Evolutionary conservation across 1,140 invertebrate genomes (phyloP), one percentile per base, ranked within the genome.

Genomic region (Oryzaephilus surinamensis): DNA sequence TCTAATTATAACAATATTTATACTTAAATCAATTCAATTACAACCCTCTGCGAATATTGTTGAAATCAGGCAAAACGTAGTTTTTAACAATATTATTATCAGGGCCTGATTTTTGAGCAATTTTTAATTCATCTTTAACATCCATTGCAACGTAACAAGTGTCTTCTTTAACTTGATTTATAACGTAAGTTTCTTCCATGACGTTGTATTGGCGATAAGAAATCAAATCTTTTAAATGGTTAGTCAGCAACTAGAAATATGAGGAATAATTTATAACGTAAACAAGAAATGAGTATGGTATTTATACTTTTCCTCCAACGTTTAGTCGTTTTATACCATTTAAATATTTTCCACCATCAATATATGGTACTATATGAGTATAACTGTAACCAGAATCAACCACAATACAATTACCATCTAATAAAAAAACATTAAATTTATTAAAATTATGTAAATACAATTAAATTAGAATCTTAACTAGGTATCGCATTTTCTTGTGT

Each of bases 131-230:
- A 11, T 66, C 64, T 54, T 77, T 79, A 55, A 96, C 93, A 56
- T 97, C 72, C 50, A 76, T 70, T 1, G 92, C 85, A 0, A 99
- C 90, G 70, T 83, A 99, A 58, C 95, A 99, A 0, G 84, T 78
- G 62, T 99, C 95, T 67, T 99, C 97, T 63, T 99, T 99, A 0
- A 88, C 83, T 67, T 99, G 93, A 65, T 99, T 99, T 6, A 99
- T 93, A 0, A 99, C 92, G 66, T 92, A 95, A 0, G 94, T 97
- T 66, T 99, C 97, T 61, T 99, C 95, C 87, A 97, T 93, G 0
- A 99, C 93, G 71, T 99, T 89, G 11, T 99, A 65, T 55, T 99
- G 94, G 21, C 94, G 72, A 59, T 97, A 97, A 0, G 95, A 98
- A 43, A 98, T 84, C 6, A 97, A 79, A 64, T 99, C 96, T 61